Percentiles rank a stretch among this genome's conserved stretches.
Conservation (phyloP, 2,888 invertebrate genomes). For the Tetheella fluctuosa region DNA sequence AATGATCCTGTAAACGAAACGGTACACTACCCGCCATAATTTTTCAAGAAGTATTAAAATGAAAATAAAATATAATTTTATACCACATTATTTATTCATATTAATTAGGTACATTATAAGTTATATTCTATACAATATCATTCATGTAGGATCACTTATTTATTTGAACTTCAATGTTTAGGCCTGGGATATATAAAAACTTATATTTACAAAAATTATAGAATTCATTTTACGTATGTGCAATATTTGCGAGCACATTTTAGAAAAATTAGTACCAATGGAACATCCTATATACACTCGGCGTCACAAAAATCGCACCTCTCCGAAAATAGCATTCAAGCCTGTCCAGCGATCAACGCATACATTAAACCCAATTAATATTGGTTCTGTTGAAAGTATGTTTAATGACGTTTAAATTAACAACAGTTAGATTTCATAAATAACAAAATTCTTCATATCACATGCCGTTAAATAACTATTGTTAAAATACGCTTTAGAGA, state of each 20-base stretch:
- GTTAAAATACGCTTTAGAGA: no score
- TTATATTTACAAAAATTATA: conserved; percentile 11
- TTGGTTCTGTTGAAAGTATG: no score
- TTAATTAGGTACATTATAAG: conserved; percentile 17
- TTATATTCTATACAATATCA: conserved; percentile 9
- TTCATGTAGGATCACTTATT: conserved; percentile 27
- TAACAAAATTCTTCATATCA: no score
- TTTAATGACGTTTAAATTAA: no score
- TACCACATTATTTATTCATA: conserved; percentile 19
- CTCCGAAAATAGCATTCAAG: no score
- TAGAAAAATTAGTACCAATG: background rate
- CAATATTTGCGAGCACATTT: background rate
- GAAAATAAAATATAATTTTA: conserved; percentile 13
- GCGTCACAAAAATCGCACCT: no score
- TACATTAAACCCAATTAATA: no score
- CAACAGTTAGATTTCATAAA: no score
- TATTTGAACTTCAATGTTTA: conserved; percentile 34
- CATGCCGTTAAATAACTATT: no score
- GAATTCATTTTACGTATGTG: background rate
- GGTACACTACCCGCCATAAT: no score
- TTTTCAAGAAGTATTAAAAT: background rate
- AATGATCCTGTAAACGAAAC: no score
- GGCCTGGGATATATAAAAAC: conserved; percentile 15
- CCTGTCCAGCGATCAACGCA: no score
- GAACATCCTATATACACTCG: background rate